These are phyloP conservation scores for Periphyllus acericola DNA, from an alignment of 2,888 invertebrate genomes.

Conservation along the genomic window DNA sequence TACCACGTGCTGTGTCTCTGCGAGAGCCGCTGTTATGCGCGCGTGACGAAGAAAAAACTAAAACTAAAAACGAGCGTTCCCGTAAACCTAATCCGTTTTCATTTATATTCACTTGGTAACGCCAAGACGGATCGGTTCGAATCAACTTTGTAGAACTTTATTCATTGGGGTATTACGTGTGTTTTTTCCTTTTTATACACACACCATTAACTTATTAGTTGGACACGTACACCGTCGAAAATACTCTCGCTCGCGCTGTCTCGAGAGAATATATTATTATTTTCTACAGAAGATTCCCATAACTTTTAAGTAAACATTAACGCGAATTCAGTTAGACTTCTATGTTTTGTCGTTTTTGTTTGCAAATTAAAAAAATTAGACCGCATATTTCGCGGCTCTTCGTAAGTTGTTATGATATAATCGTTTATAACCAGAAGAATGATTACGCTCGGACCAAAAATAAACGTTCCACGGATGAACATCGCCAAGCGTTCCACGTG, in stretches of 20 bases:
- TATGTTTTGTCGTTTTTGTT: too few relatives aligned
- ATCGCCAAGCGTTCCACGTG: not conserved
- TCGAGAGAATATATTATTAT: not conserved
- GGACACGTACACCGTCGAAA: not conserved
- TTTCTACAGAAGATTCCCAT: not conserved
- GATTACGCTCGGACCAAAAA: not conserved
- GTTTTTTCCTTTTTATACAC: not conserved
- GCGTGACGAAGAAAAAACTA: not conserved
- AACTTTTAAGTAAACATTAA: not conserved
- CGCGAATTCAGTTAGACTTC: not conserved
- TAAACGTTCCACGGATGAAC: not conserved
- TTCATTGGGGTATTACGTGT: not conserved
- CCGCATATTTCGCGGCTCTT: not conserved
- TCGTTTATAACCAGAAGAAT: not conserved
- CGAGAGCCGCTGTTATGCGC: not conserved
- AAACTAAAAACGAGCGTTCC: not conserved
- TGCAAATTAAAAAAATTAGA: not conserved
- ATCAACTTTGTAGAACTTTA: slow-evolving; percentile 42
- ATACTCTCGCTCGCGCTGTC: not conserved
- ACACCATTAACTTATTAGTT: slow-evolving; percentile 17
- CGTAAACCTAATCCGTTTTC: slow-evolving; percentile 50
- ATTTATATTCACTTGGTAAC: slow-evolving; percentile 46
- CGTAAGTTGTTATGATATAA: not conserved
- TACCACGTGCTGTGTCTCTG: not conserved
- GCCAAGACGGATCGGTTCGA: slow-evolving; percentile 35